Percentiles rank a stretch among this genome's conserved stretches.
phyloP scores from a whole-genome alignment of 2,888 invertebrate genomes.

The Lepidochitona cinerea region DNA sequence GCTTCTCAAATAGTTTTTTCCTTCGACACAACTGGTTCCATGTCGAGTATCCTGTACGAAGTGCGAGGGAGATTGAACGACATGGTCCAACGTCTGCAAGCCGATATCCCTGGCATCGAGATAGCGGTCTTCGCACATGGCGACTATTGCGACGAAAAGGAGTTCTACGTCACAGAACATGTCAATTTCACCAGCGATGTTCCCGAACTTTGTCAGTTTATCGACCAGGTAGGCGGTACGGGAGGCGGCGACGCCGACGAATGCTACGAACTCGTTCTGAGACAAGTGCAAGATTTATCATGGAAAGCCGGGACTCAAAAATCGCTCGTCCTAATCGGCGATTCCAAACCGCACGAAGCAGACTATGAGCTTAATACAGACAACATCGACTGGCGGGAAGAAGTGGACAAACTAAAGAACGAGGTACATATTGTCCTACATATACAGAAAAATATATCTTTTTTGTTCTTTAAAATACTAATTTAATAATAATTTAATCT shows the following conservation, averaged over 20 bases:
- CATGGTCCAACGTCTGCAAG: conserved; percentile 59
- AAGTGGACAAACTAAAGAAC: too few relatives aligned
- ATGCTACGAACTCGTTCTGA: conserved; percentile 37
- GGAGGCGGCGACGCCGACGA: conserved; percentile 63
- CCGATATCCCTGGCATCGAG: conserved; percentile 62
- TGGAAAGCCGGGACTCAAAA: conserved; percentile 34
- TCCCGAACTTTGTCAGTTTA: conserved; percentile 49
- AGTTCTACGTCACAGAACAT: conserved; percentile 58
- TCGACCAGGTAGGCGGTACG: conserved; percentile 48
- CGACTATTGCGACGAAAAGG: conserved; percentile 60
- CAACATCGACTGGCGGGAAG: conserved; percentile 33
- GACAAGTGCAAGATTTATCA: conserved; percentile 10
- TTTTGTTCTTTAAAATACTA: too few relatives aligned
- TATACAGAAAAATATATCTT: too few relatives aligned
- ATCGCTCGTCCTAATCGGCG: conserved; percentile 41
- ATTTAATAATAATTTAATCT: too few relatives aligned
- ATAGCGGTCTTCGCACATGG: conserved; percentile 66
- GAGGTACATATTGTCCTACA: too few relatives aligned
- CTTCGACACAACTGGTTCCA: conserved; percentile 64
- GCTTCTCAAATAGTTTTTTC: conserved; percentile 57
- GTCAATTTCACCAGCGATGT: conserved; percentile 55
- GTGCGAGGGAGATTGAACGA: conserved; percentile 55
- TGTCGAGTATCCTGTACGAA: conserved; percentile 53
- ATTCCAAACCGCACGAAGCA: conserved; percentile 33
- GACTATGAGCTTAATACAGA: conserved; percentile 15